Evolutionary conservation across 2,888 invertebrate species (phyloP), one percentile per base, ranked within the genome.

Genomic region (Tanytarsus gracilentus): DNA sequence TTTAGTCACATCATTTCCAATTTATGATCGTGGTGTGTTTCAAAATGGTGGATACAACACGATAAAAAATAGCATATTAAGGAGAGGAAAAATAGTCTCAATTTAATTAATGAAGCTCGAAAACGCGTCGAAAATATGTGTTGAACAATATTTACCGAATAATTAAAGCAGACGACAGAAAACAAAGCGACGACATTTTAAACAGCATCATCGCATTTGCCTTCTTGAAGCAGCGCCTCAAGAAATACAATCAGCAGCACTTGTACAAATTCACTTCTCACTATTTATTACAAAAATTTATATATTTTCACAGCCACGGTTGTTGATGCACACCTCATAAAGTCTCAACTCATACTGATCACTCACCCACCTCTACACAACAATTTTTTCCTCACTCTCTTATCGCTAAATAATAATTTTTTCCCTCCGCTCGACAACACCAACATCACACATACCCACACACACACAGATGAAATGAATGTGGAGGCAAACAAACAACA

Each of bases 181-280:
- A 30, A 30, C 7, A 30, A 9, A 9, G 9, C n/a, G n/a, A n/a
- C n/a, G n/a, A n/a, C n/a, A n/a, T n/a, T n/a, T n/a, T n/a, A n/a
- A n/a, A n/a, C n/a, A n/a, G n/a, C n/a, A n/a, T n/a, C n/a, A n/a
- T n/a, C n/a, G n/a, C n/a, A n/a, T n/a, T n/a, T n/a, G n/a, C n/a
- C n/a, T n/a, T n/a, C n/a, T n/a, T n/a, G 11, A 5, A n/a, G 11
- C 39, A 55, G 55, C 26, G 40, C 25, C 55, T 40, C 30, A 55
- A 9, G 40, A 51, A 30, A 51, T 30, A 58, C 44, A 48, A 58
- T 58, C 23, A 18, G 26, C 44, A 27, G 39, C 55, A 56, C 55
- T 56, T 56, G 55, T 56, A 36, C 55, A 56, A 56, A 56, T 40
- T 56, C 25, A 58, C 30, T 48, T 29, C n/a, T n/a, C n/a, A n/a